Evolutionary conservation across 2,888 invertebrate genomes (phyloP), one percentile per base, ranked within the genome.

Genomic region (Drosophila falleni): DNA sequence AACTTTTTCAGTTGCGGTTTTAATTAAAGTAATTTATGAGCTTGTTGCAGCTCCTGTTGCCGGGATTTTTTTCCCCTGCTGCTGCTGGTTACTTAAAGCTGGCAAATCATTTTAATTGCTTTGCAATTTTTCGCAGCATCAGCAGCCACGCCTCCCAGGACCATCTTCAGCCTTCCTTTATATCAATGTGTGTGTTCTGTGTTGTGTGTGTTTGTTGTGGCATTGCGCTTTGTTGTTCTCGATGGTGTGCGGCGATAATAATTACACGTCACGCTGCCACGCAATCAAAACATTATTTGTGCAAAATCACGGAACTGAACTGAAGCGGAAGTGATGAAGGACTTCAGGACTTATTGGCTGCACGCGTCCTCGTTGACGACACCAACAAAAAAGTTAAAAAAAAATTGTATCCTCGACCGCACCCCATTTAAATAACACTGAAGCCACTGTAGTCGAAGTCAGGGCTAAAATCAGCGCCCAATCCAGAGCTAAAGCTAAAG

Each of bases 271-370:
- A 90, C 90, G 89, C 90, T 89, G 89, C 78, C 84, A 84, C 87
- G 88, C 87, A 91, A 91, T 91, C 90, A 91, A 91, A 90, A 89
- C 88, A 90, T 89, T 90, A 87, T 90, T 91, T 91, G 90, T 91
- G 91, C 86, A 75, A 83, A 90, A 90, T 90, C 91, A 90, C 90
- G 89, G 81, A 87, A 74, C 83, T 90, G 90, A 89, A 91, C 87
- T 89, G 84, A 90, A 82, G 89, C 90, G 91, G 91, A 91, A 91
- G 91, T 90, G 91, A 91, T 91, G 90, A 91, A 91, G 90, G 86
- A 87, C 77, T 74, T 65, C 76, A 41, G 62, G 68, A 76, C 89
- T 91, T 90, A 91, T 91, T 91, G 91, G 89, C 90, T 90, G 88
- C 91, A 91, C 91, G 91, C 91, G 91, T 84, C 56, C 72, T 50